These are phyloP conservation scores for Vulpes vulpes DNA, from an alignment of 2,113 vertebrate genomes.

Conservation along the genomic window DNA sequence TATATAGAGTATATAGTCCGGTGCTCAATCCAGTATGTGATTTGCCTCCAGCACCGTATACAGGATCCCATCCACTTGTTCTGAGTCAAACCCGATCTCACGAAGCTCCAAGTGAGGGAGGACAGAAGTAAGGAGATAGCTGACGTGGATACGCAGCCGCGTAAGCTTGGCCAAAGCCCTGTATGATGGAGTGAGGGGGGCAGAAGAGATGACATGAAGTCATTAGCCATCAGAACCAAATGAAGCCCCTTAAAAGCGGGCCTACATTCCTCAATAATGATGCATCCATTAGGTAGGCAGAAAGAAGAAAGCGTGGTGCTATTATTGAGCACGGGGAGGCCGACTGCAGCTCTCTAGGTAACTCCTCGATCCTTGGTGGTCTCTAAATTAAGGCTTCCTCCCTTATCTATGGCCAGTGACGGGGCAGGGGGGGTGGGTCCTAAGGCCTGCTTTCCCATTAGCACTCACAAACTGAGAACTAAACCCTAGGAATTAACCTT, in stretches of 20 bases:
- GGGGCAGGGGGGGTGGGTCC: not conserved
- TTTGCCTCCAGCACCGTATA: slow-evolving; percentile 91
- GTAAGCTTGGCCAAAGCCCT: slow-evolving; percentile 87
- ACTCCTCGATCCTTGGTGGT: slow-evolving; percentile 68
- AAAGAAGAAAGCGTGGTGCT: slow-evolving; percentile 64
- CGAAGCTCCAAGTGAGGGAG: slow-evolving; percentile 90
- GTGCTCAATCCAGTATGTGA: slow-evolving; percentile 76
- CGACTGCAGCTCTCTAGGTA: slow-evolving; percentile 64
- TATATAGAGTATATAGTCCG: slow-evolving; percentile 51
- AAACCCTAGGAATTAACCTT: slow-evolving; percentile 79
- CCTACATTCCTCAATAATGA: slow-evolving; percentile 74
- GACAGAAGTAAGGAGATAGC: slow-evolving; percentile 89
- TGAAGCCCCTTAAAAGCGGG: slow-evolving; percentile 44
- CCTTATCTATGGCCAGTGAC: slow-evolving; percentile 56
- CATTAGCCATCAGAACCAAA: slow-evolving; percentile 72
- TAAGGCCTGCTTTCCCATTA: slow-evolving; percentile 68
- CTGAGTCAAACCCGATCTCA: slow-evolving; percentile 88
- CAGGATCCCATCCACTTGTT: slow-evolving; percentile 91
- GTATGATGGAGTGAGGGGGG: slow-evolving; percentile 78
- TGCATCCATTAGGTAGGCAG: slow-evolving; percentile 71
- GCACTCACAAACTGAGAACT: slow-evolving; percentile 75
- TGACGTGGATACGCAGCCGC: slow-evolving; percentile 87
- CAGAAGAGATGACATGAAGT: slow-evolving; percentile 80
- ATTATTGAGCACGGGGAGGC: slow-evolving; percentile 60
- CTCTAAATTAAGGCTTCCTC: slow-evolving; percentile 69